phyloP scores from a whole-genome alignment of 2,888 invertebrate genomes.

The Lacanobia oleracea region DNA sequence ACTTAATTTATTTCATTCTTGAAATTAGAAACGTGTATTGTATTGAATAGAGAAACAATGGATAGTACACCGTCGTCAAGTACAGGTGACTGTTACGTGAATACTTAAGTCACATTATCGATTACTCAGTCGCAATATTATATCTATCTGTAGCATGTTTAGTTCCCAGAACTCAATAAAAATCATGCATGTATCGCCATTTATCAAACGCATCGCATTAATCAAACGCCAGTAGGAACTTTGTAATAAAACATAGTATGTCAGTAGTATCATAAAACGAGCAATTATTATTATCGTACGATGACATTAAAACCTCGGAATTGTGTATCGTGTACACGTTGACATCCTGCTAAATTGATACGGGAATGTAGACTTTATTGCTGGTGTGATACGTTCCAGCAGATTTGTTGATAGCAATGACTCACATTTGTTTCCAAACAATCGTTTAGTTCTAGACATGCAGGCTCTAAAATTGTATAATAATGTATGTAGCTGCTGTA shows the following conservation, averaged over 20 bases:
- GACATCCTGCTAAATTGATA: slow-evolving; percentile 61
- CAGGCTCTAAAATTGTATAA: slow-evolving; percentile 45
- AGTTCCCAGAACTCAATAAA: slow-evolving; percentile 35
- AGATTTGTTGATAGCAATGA: slow-evolving; percentile 46
- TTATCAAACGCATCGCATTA: slow-evolving; percentile 46
- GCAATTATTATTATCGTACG: slow-evolving; percentile 69
- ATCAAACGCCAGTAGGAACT: slow-evolving; percentile 35
- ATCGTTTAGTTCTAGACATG: slow-evolving; percentile 61
- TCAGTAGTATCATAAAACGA: slow-evolving; percentile 61
- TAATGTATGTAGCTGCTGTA: slow-evolving; percentile 23
- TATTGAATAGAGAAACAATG: slow-evolving; percentile 22
- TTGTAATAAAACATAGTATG: slow-evolving; percentile 58
- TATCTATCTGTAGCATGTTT: neutral
- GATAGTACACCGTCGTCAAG: neutral
- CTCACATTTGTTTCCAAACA: slow-evolving; percentile 65
- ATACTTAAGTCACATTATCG: slow-evolving; percentile 11
- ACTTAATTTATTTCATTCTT: neutral
- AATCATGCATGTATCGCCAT: slow-evolving; percentile 14
- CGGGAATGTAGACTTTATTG: slow-evolving; percentile 33
- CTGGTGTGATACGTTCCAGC: neutral
- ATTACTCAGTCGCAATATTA: slow-evolving; percentile 20
- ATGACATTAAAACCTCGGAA: slow-evolving; percentile 69
- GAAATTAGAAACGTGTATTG: slow-evolving; percentile 18
- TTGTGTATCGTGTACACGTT: slow-evolving; percentile 41
- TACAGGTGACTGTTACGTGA: neutral